phyloP scores from a whole-genome alignment of 2,797 vertebrate genomes.

The Meda fulgida region DNA sequence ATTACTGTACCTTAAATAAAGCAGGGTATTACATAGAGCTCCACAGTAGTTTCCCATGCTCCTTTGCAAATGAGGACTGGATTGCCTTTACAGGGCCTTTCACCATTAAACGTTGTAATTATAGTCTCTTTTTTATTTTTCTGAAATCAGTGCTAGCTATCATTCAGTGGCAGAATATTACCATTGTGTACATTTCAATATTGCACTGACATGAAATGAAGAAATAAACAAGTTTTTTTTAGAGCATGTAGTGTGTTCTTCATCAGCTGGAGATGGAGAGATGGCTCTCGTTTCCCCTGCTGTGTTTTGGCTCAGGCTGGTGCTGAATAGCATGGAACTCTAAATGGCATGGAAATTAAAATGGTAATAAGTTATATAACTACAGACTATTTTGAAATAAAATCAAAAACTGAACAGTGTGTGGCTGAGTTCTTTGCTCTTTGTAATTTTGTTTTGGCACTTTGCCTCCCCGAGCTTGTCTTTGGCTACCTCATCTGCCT shows the following conservation, averaged over 20 bases:
- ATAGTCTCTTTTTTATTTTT: slow-evolving; percentile 41
- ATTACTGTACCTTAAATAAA: slow-evolving; percentile 49
- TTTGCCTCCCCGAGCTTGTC: slow-evolving; percentile 6
- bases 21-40: slow-evolving; percentile 34
- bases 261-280: slow-evolving; percentile 20
- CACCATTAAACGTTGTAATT: slow-evolving; percentile 45
- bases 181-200: slow-evolving; percentile 91
- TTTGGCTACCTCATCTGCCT: neutral
- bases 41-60: slow-evolving; percentile 60
- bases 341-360: slow-evolving; percentile 94
- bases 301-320: slow-evolving; percentile 35
- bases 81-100: slow-evolving; percentile 49
- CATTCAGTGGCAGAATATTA: slow-evolving; percentile 70
- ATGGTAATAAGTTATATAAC: slow-evolving; percentile 82
- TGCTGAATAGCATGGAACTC: slow-evolving; percentile 71
- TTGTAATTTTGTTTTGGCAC: slow-evolving; percentile 43
- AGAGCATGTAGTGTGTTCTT: slow-evolving; percentile 40
- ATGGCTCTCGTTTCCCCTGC: neutral
- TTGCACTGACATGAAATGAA: slow-evolving; percentile 83
- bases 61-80: slow-evolving; percentile 65
- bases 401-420: slow-evolving; percentile 74
- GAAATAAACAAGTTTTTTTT: slow-evolving; percentile 80
- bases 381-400: slow-evolving; percentile 99
- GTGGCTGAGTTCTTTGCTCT: slow-evolving; percentile 78
- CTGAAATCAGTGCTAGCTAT: slow-evolving; percentile 70